phyloP scores from a whole-genome alignment of 2,113 vertebrate genomes.

The Aegotheles bennettii region DNA sequence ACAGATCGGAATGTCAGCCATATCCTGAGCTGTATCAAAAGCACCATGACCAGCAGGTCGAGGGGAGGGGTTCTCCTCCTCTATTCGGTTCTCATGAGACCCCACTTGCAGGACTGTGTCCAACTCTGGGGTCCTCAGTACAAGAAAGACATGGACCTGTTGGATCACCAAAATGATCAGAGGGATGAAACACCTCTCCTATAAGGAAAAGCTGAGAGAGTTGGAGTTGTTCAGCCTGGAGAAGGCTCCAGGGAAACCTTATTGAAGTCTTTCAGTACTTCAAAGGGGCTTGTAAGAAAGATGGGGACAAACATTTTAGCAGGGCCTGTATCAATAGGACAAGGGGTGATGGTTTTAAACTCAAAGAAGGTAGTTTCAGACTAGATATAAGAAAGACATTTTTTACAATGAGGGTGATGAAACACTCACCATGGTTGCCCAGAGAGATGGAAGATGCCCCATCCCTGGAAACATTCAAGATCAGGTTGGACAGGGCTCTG shows the following conservation, averaged over 20 bases:
- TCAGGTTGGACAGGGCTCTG: fast-evolving
- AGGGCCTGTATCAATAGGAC: fast-evolving
- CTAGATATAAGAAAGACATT: not conserved
- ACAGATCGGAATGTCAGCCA: fast-evolving
- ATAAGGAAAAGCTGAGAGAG: not conserved
- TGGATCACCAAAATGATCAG: fast-evolving
- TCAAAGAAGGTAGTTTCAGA: fast-evolving
- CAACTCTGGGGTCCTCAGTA: not conserved
- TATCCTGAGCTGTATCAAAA: not conserved
- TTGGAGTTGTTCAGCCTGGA: not conserved
- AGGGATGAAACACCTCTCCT: not conserved
- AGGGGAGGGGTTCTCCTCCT: not conserved
- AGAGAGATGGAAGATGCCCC: not conserved
- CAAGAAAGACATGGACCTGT: fast-evolving
- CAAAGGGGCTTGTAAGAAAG: not conserved
- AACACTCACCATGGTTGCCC: fast-evolving
- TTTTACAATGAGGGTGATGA: fast-evolving
- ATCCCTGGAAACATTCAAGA: not conserved
- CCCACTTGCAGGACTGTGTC: fast-evolving
- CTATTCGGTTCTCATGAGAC: not conserved
- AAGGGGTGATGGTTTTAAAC: not conserved
- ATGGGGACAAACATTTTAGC: fast-evolving
- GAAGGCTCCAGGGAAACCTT: fast-evolving
- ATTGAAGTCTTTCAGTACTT: fast-evolving
- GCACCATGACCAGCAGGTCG: fast-evolving